phyloP scores from a whole-genome alignment of 2,113 vertebrate genomes.

The Atractosteus spatula region DNA sequence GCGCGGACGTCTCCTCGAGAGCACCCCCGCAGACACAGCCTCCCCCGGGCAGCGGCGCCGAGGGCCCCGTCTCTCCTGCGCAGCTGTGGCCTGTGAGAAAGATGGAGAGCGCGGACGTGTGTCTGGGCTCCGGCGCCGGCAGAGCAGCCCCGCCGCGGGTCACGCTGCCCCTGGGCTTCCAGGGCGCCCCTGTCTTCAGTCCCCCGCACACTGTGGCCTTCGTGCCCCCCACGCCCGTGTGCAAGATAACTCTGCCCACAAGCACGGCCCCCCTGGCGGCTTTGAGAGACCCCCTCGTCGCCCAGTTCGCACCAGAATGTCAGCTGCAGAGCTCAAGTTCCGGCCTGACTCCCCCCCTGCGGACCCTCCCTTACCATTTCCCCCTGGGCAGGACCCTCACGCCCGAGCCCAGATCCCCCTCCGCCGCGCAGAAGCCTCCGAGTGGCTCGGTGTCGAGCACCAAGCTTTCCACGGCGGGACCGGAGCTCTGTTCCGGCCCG shows the following conservation, averaged over 20 bases:
- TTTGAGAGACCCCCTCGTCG: slow-evolving; percentile 71
- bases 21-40: slow-evolving; percentile 49
- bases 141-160: slow-evolving; percentile 75
- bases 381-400: slow-evolving; percentile 73
- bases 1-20: slow-evolving; percentile 53
- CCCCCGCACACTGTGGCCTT: slow-evolving; percentile 87
- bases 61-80: slow-evolving; percentile 42
- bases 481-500: slow-evolving; percentile 55
- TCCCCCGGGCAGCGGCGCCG: slow-evolving; percentile 42
- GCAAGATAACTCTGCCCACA: slow-evolving; percentile 86
- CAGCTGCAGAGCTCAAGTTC: slow-evolving; percentile 73
- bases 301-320: slow-evolving; percentile 82
- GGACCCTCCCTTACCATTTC: slow-evolving; percentile 83
- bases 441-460: too few species aligned
- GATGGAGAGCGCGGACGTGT: slow-evolving; percentile 50
- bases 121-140: slow-evolving; percentile 54
- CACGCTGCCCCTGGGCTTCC: slow-evolving; percentile 83
- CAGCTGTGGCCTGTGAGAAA: slow-evolving; percentile 55
- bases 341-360: slow-evolving; percentile 73
- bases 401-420: slow-evolving; percentile 75
- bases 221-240: slow-evolving; percentile 81
- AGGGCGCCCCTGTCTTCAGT: slow-evolving; percentile 84
- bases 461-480: slow-evolving; percentile 56
- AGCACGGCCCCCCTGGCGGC: slow-evolving; percentile 83
- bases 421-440: slow-evolving; percentile 67